Base-by-base conservation (phyloP, 1,140 invertebrate species). In the Brachionus rubens region DNA sequence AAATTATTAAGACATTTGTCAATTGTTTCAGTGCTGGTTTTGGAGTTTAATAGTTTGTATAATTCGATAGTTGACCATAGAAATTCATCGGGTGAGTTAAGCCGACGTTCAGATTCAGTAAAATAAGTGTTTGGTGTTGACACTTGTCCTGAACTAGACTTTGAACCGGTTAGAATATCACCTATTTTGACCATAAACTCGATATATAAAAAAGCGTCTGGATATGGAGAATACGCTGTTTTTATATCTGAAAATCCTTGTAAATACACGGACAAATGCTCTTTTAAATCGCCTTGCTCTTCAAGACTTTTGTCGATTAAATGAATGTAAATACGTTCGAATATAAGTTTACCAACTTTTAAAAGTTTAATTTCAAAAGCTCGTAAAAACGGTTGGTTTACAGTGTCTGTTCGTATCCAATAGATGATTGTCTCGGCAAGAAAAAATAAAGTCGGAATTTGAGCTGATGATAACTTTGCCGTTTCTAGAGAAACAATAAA, bases 341-440 rank as follows among this genome's bases (percentile, higher is more conserved):
- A 72, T 36, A 72, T 72, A 26, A 72, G 19, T 50, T 72, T 54
- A 5, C 43, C 47, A 56, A 83, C 82, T 80, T 81, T 82, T 5
- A 85, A 78, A 7, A 84, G 80, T 80, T 84, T 83, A 33, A 85
- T 83, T 78, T 85, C 83, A 52, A 77, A 78, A n/a, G 82, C 83
- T 54, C 82, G 77, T 1, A 85, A 80, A 77, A 81, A 84, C 9
- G 82, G 82, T 52, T 83, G 80, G 48, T 82, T 79, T 2, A 84
- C 79, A 52, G 80, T 80, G 41, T 85, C 83, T 16, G 83, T 84
- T n/a, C 83, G 77, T n/a, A 85, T 79, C 81, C 81, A 83, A 77
- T 84, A 85, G 26, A 85, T 77, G 78, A 81, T 81, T 9, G 82
- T 83, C 79, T 85, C 84, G 10, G 83, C 84, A 48, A 85, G 80